Base-by-base conservation (phyloP, 2,888 invertebrate genomes). In the Mimas tiliae region DNA sequence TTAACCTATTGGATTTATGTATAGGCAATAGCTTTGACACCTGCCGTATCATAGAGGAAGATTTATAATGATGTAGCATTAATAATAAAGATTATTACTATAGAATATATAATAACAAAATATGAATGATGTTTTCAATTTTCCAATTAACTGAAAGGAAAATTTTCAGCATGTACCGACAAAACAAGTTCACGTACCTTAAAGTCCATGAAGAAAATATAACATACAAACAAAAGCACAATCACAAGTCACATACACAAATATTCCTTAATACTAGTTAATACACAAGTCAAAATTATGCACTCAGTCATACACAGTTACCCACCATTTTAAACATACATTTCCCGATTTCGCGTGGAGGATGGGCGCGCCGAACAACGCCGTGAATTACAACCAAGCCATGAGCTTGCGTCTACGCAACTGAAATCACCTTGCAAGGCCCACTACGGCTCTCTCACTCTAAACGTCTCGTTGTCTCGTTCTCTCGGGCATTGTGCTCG, bases 341-440 rank as follows among this genome's bases (percentile, higher is more conserved):
- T 66, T 53, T 66, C 34, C 63, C 66, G 66, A 66, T 48, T 65
- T 66, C 66, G 65, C 65, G 63, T 63, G 47, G n/a, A 42, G 42
- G 62, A 52, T 47, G 53, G 55, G 65, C 47, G 65, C 55, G 65
- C 16, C 55, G 53, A 9, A 55, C 45, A 47, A 34, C 55, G 55
- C 53, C 12, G 63, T 66, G 62, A 62, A 53, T 58, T 55, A 89
- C 92, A 90, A 90, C 92, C 90, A 90, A 89, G 85, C 89, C 80
- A 85, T 82, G 81, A 83, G 91, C 89, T 87, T 90, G 93, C 93
- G 93, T 89, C 84, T 85, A 88, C 90, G 91, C 93, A 91, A 93
- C 93, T 93, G 86, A 93, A 91, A 91, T 93, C 92, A 93, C 93
- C 93, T 93, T 93, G 93, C 93, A 93, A 93, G 93, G 93, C 92